These are phyloP conservation scores for Acleris literana DNA, from an alignment of 2,888 invertebrate genomes.

Conservation along the genomic window DNA sequence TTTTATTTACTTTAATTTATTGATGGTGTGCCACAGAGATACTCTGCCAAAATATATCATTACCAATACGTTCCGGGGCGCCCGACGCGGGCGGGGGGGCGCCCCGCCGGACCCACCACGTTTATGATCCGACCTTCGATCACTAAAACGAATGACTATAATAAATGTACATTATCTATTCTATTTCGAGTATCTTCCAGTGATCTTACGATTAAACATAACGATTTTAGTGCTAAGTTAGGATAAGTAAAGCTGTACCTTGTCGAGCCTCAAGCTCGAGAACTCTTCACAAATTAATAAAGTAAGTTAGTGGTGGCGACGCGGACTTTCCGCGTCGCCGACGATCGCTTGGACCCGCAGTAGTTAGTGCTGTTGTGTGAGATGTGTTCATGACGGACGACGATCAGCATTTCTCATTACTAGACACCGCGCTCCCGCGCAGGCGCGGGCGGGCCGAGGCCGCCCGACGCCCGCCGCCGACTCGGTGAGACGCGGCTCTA, in stretches of 20 bases:
- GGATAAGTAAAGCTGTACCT: constrained; percentile 75
- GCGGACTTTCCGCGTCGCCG: constrained; percentile 65
- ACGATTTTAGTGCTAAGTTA: constrained; percentile 75
- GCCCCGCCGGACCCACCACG: constrained; percentile 3
- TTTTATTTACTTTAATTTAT: constrained; percentile 83
- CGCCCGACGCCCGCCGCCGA: constrained; percentile 8
- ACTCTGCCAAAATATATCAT: constrained; percentile 84
- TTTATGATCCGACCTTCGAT: constrained; percentile 44
- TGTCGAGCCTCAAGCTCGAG: constrained; percentile 66
- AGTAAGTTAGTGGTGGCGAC: constrained; percentile 70
- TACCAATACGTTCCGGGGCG: constrained; percentile 71
- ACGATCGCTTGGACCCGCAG: constrained; percentile 72
- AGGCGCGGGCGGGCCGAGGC: background rate
- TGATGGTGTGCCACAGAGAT: constrained; percentile 84
- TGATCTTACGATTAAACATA: constrained; percentile 74
- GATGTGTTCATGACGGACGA: constrained; percentile 78
- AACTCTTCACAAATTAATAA: constrained; percentile 77
- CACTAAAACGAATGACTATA: constrained; percentile 60
- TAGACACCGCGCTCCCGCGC: constrained; percentile 51
- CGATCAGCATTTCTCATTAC: constrained; percentile 70
- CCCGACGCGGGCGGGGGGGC: constrained; percentile 40
- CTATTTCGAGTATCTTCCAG: constrained; percentile 79
- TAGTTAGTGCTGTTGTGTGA: constrained; percentile 78
- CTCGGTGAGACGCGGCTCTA: constrained; percentile 46
- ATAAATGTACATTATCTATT: constrained; percentile 63